phyloP scores from a whole-genome alignment of 2,113 vertebrate genomes.

The Chlorodrepanis virens region DNA sequence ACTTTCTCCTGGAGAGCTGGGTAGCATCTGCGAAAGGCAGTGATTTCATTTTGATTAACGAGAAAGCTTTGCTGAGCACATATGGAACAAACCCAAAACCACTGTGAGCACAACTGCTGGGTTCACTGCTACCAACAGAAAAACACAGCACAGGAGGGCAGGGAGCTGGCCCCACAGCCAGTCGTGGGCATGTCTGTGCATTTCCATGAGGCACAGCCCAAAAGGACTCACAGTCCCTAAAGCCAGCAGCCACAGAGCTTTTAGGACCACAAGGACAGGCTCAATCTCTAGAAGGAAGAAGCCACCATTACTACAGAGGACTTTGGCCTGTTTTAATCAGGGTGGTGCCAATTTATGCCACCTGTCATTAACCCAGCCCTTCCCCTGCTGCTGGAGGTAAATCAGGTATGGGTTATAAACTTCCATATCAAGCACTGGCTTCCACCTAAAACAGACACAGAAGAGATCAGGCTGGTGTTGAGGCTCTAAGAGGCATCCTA shows the following conservation, averaged over 20 bases:
- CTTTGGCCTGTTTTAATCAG: not conserved
- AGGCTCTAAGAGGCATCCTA: not conserved
- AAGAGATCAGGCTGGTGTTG: not conserved
- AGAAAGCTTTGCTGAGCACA: not conserved
- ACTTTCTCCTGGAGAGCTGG: not conserved
- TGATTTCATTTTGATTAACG: conserved; percentile 4
- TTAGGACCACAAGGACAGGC: not conserved
- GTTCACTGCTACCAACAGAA: not conserved
- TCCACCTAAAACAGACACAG: not conserved
- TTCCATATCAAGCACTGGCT: rapidly evolving
- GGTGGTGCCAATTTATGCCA: not conserved
- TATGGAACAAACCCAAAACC: not conserved
- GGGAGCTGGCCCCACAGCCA: not conserved
- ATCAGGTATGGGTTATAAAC: too few species aligned
- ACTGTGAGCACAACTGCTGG: not conserved
- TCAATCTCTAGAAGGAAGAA: not conserved
- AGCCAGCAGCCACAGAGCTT: not conserved
- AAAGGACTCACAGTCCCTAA: not conserved
- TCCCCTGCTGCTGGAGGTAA: not conserved
- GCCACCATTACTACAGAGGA: not conserved
- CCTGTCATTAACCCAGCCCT: not conserved
- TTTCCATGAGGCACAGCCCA: not conserved
- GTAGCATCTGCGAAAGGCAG: conserved; percentile 20
- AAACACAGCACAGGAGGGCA: not conserved
- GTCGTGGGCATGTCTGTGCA: not conserved